These are phyloP conservation scores for Thumatha senex DNA, from an alignment of 2,888 invertebrate genomes.

Conservation along the genomic window DNA sequence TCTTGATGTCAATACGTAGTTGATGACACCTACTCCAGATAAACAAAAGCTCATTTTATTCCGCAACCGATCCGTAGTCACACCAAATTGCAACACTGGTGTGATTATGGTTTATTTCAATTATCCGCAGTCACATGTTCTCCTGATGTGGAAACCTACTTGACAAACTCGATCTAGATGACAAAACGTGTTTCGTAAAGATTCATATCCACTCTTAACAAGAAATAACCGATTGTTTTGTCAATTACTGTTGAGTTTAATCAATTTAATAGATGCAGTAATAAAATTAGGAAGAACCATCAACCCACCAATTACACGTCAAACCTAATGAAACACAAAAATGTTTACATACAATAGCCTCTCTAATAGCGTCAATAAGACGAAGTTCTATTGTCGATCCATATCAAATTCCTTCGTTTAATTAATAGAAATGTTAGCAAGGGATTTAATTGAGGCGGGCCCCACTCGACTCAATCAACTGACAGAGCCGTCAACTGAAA, in stretches of 20 bases:
- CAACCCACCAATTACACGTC: slow-evolving; percentile 25
- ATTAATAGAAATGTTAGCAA: slow-evolving; percentile 50
- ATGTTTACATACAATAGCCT: slow-evolving; percentile 40
- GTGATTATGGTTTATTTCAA: too few relatives aligned
- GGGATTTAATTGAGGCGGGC: slow-evolving; percentile 47
- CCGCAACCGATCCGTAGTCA: too few relatives aligned
- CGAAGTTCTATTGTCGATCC: slow-evolving; percentile 34
- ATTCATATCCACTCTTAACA: too few relatives aligned
- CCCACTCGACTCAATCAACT: slow-evolving; percentile 46
- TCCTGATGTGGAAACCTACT: slow-evolving; percentile 14
- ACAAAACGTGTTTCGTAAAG: slow-evolving; percentile 3
- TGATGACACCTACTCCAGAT: slow-evolving; percentile 2
- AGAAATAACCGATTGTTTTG: neutral
- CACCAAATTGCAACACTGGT: too few relatives aligned
- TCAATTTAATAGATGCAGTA: slow-evolving; percentile 6
- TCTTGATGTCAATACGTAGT: slow-evolving; percentile 26
- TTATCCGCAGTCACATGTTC: too few relatives aligned
- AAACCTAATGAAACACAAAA: slow-evolving; percentile 35
- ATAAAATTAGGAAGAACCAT: slow-evolving; percentile 7
- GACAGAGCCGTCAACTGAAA: slow-evolving; percentile 28
- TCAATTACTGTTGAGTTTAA: slow-evolving; percentile 1
- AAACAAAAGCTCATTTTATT: slow-evolving; percentile 11
- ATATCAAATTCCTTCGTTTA: slow-evolving; percentile 50
- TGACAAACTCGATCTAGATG: neutral
- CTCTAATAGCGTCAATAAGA: slow-evolving; percentile 32